A percentile compares a stretch with the other conserved stretches of the same genome.
Evolutionary conservation across 2,797 vertebrate genomes (phyloP).

Genomic region (Pipistrellus pipistrellus): DNA sequence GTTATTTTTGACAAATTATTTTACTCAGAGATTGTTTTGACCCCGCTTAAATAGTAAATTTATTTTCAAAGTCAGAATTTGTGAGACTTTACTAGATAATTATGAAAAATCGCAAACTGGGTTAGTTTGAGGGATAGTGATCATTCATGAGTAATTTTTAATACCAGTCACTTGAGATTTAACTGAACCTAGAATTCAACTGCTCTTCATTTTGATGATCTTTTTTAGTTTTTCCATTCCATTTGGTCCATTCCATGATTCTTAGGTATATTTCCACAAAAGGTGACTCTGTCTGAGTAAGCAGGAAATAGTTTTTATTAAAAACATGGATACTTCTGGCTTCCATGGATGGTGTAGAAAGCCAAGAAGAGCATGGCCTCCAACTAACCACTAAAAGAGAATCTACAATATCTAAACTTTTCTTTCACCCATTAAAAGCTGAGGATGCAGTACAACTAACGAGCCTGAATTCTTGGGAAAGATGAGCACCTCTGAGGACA

Average conservation of each 20-base stretch:
- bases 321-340: background rate
- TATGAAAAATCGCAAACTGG: background rate
- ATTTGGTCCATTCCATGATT: background rate
- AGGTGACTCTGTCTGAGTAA: background rate
- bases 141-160: background rate
- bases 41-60: background rate
- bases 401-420: background rate
- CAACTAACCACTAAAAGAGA: background rate
- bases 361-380: background rate
- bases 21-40: background rate
- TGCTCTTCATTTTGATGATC: background rate
- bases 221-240: background rate
- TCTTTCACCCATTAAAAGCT: background rate
- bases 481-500: background rate
- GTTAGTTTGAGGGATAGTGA: background rate
- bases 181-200: background rate
- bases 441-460: background rate
- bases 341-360: background rate
- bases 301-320: background rate
- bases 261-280: background rate
- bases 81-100: background rate
- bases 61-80: background rate
- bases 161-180: background rate
- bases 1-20: background rate
- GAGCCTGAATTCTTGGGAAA: background rate